Percentiles rank a stretch among this genome's conserved stretches.
Conservation (phyloP, 2,888 invertebrate species). For the Polylopha cassiicola region DNA sequence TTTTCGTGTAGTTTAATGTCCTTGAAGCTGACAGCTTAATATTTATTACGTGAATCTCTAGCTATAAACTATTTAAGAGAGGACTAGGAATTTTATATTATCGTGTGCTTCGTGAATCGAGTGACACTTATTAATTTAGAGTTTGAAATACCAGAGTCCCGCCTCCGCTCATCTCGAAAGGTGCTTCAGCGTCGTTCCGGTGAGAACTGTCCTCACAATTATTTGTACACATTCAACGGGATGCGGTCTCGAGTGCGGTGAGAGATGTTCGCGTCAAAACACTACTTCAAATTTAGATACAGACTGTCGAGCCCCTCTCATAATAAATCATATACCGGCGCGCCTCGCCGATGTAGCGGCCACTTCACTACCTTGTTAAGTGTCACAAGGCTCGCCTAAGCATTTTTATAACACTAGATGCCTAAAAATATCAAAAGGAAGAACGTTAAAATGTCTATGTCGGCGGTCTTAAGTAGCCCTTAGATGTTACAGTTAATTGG, state of each 20-base stretch:
- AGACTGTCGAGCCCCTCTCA: slow-evolving; percentile 37
- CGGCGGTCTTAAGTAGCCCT: slow-evolving; percentile 34
- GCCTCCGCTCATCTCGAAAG: slow-evolving; percentile 32
- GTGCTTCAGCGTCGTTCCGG: slow-evolving; percentile 49
- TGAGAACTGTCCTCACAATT: slow-evolving; percentile 58
- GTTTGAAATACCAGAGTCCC: slow-evolving; percentile 16
- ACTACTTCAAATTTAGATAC: slow-evolving; percentile 58
- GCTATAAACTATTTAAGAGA: slow-evolving; percentile 3
- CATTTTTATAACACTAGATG: slow-evolving; percentile 48
- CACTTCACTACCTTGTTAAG: slow-evolving; percentile 59
- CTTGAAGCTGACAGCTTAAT: slow-evolving; percentile 9
- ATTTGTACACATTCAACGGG: slow-evolving; percentile 27
- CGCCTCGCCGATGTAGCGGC: slow-evolving; percentile 42
- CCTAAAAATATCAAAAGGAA: slow-evolving; percentile 29
- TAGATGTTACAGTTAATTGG: slow-evolving; percentile 46
- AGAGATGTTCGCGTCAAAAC: slow-evolving; percentile 47
- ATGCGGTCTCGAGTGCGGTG: slow-evolving; percentile 31
- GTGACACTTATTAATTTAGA: slow-evolving; percentile 22
- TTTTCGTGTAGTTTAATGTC: slow-evolving; percentile 6
- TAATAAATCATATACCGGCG: slow-evolving; percentile 56
- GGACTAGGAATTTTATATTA: slow-evolving; percentile 7
- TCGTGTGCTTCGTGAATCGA: slow-evolving; percentile 7
- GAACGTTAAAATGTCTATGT: slow-evolving; percentile 4
- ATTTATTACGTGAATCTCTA: slow-evolving; percentile 9
- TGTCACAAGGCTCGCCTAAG: slow-evolving; percentile 50